Base-by-base conservation (phyloP, 2,113 vertebrate genomes). In the Acanthochromis polyacanthus region DNA sequence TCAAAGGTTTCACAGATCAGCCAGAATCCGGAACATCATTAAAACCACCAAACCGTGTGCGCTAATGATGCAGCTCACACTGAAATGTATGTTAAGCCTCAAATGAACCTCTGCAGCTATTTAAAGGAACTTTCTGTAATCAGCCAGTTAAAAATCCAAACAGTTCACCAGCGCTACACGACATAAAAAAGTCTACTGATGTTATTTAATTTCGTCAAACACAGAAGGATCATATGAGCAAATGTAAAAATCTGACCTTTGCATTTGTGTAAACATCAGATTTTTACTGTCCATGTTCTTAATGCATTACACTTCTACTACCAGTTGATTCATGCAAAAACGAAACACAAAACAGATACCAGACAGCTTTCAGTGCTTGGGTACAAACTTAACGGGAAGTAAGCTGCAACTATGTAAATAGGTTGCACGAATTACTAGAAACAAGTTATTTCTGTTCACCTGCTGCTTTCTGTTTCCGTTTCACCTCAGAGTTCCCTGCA, bases 381-480 rank as follows among this genome's bases (percentile, higher is more conserved):
- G 30, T 30, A 30, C 30, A 30, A 30, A 4, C 30, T 15, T 14
- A 3, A 17, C 25, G 17, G 19, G 46, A 15, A 3, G 7, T 4
- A 48, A 4, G 16, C 46, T 48, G 17, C 46, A 48, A 48, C 9
- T 15, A 19, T 10, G 17, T 48, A 19, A 48, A 19, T 0, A 7
- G 4, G 15, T 48, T 48, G 46, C 17, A 6, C 17, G 19, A 48
- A 48, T 48, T 48, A 48, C 15, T 48, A 48, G n/a, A 52, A 36
- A 52, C n/a, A 19, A 3, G n/a, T 6, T 4, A 8, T 55, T 59
- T 60, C 69, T 60, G 60, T 43, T 66, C 55, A 64, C 48, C 58
- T 78, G 16, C 25, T 28, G 4, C 11, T 71, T 48, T 70, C 59
- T 16, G 58, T 77, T 55, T 59, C 36, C 15, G 4, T 51, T 17